Conservation (phyloP, 2,797 vertebrate genomes). For the Macropus fuliginosus region DNA sequence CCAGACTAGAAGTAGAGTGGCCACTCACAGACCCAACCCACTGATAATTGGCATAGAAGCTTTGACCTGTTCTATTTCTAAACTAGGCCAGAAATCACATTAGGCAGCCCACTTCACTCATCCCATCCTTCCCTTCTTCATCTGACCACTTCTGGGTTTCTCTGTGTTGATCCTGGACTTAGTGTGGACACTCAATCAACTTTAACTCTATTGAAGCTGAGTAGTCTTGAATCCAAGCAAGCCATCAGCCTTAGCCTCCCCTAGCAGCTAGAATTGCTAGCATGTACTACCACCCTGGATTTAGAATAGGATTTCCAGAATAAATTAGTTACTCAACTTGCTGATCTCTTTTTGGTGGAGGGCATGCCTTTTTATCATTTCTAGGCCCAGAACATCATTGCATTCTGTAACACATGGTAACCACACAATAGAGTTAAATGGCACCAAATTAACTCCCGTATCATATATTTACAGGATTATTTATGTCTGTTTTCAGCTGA, state of each 20-base stretch:
- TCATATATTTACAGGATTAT: conserved; percentile 49
- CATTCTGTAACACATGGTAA: conserved; percentile 58
- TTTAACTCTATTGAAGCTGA: background rate
- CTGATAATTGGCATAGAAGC: background rate
- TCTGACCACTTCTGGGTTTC: background rate
- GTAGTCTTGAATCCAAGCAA: background rate
- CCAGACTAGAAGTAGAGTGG: background rate
- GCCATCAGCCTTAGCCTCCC: background rate
- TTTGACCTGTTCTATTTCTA: background rate
- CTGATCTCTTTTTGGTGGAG: background rate
- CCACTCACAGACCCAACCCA: background rate
- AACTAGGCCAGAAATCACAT: background rate
- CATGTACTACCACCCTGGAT: background rate
- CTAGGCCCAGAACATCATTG: conserved; percentile 25
- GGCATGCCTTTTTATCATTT: conserved; percentile 67
- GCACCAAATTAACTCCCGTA: conserved; percentile 45
- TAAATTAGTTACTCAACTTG: background rate
- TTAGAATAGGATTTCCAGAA: background rate
- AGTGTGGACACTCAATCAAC: background rate
- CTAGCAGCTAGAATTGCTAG: background rate
- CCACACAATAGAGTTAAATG: conserved; percentile 51
- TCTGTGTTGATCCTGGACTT: background rate
- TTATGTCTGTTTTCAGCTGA: conserved; percentile 55
- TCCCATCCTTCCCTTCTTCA: background rate
- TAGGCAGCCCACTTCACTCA: background rate